These are phyloP conservation scores for Scaptomyza cyrtandrae DNA, from an alignment of 2,888 invertebrate genomes.

Conservation along the genomic window DNA sequence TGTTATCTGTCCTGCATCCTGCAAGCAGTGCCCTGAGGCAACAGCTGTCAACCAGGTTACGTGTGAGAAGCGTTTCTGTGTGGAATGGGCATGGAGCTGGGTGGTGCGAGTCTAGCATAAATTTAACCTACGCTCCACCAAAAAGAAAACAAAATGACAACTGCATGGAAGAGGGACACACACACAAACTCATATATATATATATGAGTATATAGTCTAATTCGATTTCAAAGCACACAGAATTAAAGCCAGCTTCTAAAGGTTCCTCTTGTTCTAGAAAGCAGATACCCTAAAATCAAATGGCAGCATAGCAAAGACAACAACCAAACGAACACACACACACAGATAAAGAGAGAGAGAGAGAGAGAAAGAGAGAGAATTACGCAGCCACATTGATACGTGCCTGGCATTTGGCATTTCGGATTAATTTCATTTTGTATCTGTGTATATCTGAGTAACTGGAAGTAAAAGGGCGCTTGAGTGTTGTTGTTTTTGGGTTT, in stretches of 20 bases:
- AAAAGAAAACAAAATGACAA: slow-evolving; percentile 53
- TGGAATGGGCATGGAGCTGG: slow-evolving; percentile 3
- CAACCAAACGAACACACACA: slow-evolving; percentile 21
- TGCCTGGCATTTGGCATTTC: slow-evolving; percentile 77
- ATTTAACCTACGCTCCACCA: slow-evolving; percentile 47
- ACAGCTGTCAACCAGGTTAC: slow-evolving; percentile 77
- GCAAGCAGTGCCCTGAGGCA: slow-evolving; percentile 48
- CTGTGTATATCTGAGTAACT: slow-evolving; percentile 15
- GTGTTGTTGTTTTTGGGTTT: slow-evolving; percentile 22
- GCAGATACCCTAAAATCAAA: slow-evolving; percentile 55
- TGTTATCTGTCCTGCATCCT: slow-evolving; percentile 58
- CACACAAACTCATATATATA: slow-evolving; percentile 16
- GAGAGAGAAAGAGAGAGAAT: slow-evolving; percentile 49
- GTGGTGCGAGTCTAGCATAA: slow-evolving; percentile 46
- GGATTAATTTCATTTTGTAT: slow-evolving; percentile 81
- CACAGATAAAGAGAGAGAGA: not conserved
- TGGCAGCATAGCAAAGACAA: slow-evolving; percentile 36
- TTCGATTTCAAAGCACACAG: slow-evolving; percentile 72
- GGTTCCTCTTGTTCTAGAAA: slow-evolving; percentile 42
- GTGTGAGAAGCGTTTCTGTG: slow-evolving; percentile 48
- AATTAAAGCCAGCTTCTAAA: slow-evolving; percentile 60
- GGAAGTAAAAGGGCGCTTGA: slow-evolving; percentile 15
- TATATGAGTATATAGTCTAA: slow-evolving; percentile 49
- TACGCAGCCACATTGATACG: slow-evolving; percentile 74
- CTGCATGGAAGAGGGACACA: slow-evolving; percentile 24